Percentiles rank a stretch among this genome's conserved stretches.
phyloP scores from a whole-genome alignment of 2,113 vertebrate genomes.

The Pituophis catenifer region DNA sequence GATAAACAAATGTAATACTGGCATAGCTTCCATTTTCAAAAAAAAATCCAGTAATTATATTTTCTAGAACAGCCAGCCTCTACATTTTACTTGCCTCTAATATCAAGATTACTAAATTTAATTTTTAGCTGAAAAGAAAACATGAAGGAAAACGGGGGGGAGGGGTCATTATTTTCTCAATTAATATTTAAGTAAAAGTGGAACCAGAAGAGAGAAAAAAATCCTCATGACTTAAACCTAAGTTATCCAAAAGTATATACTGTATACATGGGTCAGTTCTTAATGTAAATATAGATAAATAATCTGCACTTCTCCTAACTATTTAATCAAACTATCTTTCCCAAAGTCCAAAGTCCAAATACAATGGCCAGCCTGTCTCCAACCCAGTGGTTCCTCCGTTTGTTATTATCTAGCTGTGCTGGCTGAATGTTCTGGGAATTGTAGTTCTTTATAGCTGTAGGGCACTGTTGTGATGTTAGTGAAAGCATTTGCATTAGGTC shows the following conservation, averaged over 20 bases:
- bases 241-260: not conserved
- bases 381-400: not conserved
- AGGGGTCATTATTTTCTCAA: not conserved
- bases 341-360: not conserved
- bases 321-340: not conserved
- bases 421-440: not conserved
- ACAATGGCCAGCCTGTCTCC: not conserved
- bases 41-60: not conserved
- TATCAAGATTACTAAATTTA: not conserved
- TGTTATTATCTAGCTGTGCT: not conserved
- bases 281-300: not conserved
- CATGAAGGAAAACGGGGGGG: too few species aligned
- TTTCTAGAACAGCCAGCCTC: not conserved
- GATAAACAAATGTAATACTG: not conserved
- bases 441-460: not conserved
- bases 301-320: not conserved
- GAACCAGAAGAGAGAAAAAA: not conserved
- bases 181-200: not conserved
- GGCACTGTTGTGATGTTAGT: not conserved
- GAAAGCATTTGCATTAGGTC: slow-evolving; percentile 56
- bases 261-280: not conserved
- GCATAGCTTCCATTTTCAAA: not conserved
- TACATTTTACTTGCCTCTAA: not conserved
- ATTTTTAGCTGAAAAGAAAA: not conserved
- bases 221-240: not conserved